These are phyloP conservation scores for Solenopsis fugax DNA, from an alignment of 1,140 invertebrate genomes.

Conservation along the genomic window DNA sequence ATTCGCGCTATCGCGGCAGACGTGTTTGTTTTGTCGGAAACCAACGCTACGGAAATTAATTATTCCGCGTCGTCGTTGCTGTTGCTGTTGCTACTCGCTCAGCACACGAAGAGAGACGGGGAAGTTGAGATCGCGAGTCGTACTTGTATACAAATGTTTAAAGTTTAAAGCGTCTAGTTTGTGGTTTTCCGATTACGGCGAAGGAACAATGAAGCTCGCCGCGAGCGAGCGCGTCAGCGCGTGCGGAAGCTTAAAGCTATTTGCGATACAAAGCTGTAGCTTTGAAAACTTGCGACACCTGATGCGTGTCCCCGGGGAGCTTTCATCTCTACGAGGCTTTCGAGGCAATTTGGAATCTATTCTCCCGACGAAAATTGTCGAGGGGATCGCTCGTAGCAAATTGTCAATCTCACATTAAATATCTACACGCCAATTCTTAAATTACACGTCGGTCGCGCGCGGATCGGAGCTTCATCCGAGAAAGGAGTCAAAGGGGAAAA, in stretches of 20 bases:
- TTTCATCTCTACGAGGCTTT: not conserved
- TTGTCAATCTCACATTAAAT: not conserved
- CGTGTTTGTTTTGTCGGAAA: slow-evolving; percentile 13
- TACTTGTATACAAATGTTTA: not conserved
- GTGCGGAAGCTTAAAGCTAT: not conserved
- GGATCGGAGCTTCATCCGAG: not conserved
- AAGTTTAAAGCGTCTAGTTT: slow-evolving; percentile 19
- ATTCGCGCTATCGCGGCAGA: slow-evolving; percentile 21
- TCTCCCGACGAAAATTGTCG: not conserved
- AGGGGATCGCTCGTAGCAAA: not conserved
- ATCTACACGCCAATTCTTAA: not conserved
- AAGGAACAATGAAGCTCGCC: not conserved
- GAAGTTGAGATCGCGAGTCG: not conserved
- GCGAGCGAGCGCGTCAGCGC: not conserved
- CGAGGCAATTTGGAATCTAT: not conserved
- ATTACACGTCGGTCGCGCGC: not conserved
- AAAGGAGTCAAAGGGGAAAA: not conserved
- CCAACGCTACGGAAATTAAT: not conserved
- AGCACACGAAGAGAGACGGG: not conserved
- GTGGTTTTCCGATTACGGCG: not conserved
- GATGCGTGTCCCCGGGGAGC: not conserved
- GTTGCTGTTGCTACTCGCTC: not conserved
- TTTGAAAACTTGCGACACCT: not conserved
- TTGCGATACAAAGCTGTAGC: not conserved
- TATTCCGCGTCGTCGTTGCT: slow-evolving; percentile 2